Evolutionary conservation across 2,888 invertebrate species (phyloP), one percentile per base, ranked within the genome.

Genomic region (Gerris lacustris): DNA sequence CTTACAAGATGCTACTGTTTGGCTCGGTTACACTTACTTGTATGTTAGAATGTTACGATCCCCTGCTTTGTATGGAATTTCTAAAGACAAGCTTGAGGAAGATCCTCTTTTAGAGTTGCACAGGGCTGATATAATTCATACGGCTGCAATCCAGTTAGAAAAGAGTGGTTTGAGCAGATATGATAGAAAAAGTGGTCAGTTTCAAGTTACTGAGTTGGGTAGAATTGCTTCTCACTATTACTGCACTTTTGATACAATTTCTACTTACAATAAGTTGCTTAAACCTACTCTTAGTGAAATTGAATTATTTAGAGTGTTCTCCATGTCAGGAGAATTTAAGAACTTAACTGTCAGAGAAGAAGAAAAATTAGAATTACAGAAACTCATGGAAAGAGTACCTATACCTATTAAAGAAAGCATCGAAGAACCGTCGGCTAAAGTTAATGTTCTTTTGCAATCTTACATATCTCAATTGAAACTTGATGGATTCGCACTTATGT

Each of bases 321-420:
- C 98, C 0, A 83, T 98, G n/a, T 96, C 96, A 0, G 89, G 92
- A 0, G 99, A 99, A 82, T 99, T 99, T 83, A 89, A 87, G 76
- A 89, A 96, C 78, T 91, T 98, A 66, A 88, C 91, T 0, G 96
- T 98, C 0, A 82, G 95, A 0, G 95, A 94, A 79, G 99, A 99
- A 79, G 99, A 99, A 82, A 98, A 99, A 78, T 80, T 97, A 72
- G 99, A 99, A 81, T 81, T 99, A 74, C 92, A 95, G 77, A 99
- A 98, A 80, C 83, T 99, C n/a, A 90, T 94, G 86, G 89, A 89
- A 76, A 85, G 96, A 78, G 99, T 99, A 0, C 99, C 99, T 0
- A 97, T 99, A 72, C 99, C 99, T 0, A 97, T 99, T 76, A 99
- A 99, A 79, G 99, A 99, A 81, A 91, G 92, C 74, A 95, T 99